A percentile compares a stretch with the other conserved stretches of the same genome.
phyloP scores from a whole-genome alignment of 2,888 invertebrate species.

The Phaonia tiefii region DNA sequence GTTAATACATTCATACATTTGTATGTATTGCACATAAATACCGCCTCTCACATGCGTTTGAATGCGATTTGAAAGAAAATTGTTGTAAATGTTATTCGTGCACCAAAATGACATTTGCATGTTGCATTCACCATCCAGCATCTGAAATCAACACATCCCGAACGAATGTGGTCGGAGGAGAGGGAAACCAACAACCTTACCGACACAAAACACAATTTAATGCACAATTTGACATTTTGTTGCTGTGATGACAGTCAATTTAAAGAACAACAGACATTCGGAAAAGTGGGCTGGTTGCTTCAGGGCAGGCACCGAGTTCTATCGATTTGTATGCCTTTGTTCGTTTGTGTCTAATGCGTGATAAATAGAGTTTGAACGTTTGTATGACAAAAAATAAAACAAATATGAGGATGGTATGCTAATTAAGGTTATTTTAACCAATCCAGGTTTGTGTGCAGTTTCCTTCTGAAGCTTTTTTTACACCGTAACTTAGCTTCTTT shows the following conservation, averaged over 20 bases:
- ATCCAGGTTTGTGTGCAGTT: too few relatives aligned
- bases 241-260: conserved; percentile 10
- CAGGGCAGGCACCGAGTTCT: not conserved
- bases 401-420: not conserved
- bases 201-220: conserved; percentile 11
- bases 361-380: conserved; percentile 18
- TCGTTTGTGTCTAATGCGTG: conserved; percentile 20
- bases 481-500: too few relatives aligned
- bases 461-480: too few relatives aligned
- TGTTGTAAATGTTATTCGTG: not conserved
- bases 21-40: too few relatives aligned
- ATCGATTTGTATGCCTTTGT: too few relatives aligned
- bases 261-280: not conserved
- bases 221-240: conserved; percentile 40
- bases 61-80: conserved; percentile 4
- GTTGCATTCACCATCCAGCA: not conserved
- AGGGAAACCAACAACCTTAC: not conserved
- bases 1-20: too few relatives aligned
- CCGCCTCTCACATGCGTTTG: too few relatives aligned
- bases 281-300: not conserved
- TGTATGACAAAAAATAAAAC: not conserved
- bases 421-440: not conserved
- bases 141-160: not conserved
- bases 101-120: conserved; percentile 47
- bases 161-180: not conserved